Evolutionary conservation across 2,113 vertebrate genomes (phyloP), one percentile per base, ranked within the genome.

Genomic region (Phyllopteryx taeniolatus): DNA sequence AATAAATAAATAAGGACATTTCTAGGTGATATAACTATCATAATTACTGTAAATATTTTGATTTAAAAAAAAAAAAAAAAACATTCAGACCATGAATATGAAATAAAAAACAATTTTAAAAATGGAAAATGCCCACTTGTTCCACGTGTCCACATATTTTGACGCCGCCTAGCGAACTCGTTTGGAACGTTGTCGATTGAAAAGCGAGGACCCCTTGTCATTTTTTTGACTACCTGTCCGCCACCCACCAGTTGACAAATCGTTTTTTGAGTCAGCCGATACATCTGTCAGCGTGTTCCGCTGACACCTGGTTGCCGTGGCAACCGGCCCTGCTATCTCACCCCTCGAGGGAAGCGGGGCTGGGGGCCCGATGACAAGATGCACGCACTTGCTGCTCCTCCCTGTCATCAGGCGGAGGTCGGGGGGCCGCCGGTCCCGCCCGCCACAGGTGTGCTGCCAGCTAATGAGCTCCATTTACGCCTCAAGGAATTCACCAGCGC

Each of bases 321-420:
- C 63, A 60, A 77, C 64, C 71, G 42, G 3, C 33, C 31, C 68
- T 1, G 4, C 5, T 56, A 79, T 78, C 79, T 68, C 77, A 75
- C 73, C 72, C 73, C 51, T 67, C 33, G 70, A 65, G 2, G 10
- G 1, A 6, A 2, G 17, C 53, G 19, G 51, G 51, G 27, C 27
- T 27, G 27, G 17, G 51, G 19, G 72, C 67, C 67, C 20, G 68
- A 63, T 71, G 67, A 79, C 71, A 57, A 69, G 14, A 70, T 4
- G 8, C 63, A 39, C 35, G 35, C 59, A 68, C 61, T 53, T 73
- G 22, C 57, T 20, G 39, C 22, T 12, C 42, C 19, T 35, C 77
- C 73, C 84, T 86, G 82, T 88, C 83, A 88, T 88, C 90, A 91
- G 72, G 67, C 61, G 74, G 49, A 60, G 89, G 85, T 89, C 90